These are phyloP conservation scores for Lucifuga dentata DNA, from an alignment of 2,113 vertebrate genomes.

Conservation along the genomic window DNA sequence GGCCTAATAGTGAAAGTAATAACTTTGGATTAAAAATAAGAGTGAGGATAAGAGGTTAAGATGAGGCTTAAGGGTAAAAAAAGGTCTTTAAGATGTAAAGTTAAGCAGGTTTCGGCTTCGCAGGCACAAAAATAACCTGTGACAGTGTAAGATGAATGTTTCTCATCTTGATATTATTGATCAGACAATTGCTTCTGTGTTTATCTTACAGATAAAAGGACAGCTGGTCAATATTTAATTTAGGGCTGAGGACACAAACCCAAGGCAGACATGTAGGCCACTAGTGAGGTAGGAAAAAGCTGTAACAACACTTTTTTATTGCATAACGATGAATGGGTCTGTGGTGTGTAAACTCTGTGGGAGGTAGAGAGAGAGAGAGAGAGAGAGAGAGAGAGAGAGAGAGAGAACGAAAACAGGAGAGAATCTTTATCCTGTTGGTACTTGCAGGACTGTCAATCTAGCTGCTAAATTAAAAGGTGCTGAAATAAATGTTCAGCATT, in stretches of 20 bases:
- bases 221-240: slow-evolving; percentile 56
- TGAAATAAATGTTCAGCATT: no score
- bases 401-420: not conserved
- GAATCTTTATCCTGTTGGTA: no score
- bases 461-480: no score
- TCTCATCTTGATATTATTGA: slow-evolving; percentile 30
- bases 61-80: no score
- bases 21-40: no score
- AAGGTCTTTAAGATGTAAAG: no score
- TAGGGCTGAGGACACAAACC: slow-evolving; percentile 15
- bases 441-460: no score
- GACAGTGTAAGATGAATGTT: slow-evolving; percentile 11
- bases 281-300: not conserved
- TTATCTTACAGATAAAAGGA: slow-evolving; percentile 26
- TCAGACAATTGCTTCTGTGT: slow-evolving; percentile 25
- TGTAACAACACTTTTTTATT: slow-evolving; percentile 36
- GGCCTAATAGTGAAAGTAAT: no score
- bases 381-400: not conserved
- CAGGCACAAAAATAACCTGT: not conserved
- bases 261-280: not conserved
- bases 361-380: not conserved
- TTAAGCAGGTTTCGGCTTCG: not conserved
- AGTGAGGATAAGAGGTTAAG: no score
- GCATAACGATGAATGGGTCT: not conserved
- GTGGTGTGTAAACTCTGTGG: slow-evolving; percentile 3